Percentiles rank a stretch among this genome's conserved stretches.
Evolutionary conservation across 2,888 invertebrate genomes (phyloP).

Genomic region (Drosophila yooni): DNA sequence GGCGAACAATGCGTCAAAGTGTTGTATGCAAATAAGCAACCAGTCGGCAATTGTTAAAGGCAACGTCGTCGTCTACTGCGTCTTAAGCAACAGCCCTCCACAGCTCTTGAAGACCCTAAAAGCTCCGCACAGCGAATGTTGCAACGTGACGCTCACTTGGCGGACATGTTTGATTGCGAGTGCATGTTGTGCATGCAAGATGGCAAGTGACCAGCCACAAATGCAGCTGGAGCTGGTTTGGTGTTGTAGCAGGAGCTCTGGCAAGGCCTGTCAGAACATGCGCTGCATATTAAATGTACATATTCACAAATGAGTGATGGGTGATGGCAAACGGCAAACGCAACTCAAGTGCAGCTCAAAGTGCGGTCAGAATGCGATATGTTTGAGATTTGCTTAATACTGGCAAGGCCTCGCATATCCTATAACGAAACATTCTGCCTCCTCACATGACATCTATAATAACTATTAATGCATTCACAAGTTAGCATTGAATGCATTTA

Average conservation of each 20-base stretch:
- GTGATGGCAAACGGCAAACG: constrained; percentile 7
- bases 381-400: constrained; percentile 35
- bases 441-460: not conserved
- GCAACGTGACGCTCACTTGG: constrained; percentile 50
- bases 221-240: constrained; percentile 14
- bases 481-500: not conserved
- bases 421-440: constrained; percentile 17
- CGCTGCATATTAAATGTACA: constrained; percentile 64
- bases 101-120: not conserved
- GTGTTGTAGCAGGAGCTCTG: constrained; percentile 16
- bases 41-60: constrained; percentile 7
- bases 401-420: constrained; percentile 6
- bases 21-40: constrained; percentile 67
- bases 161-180: constrained; percentile 74
- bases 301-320: constrained; percentile 37
- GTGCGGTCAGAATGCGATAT: constrained; percentile 47
- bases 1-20: constrained; percentile 69
- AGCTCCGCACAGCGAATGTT: constrained; percentile 23
- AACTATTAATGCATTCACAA: not conserved
- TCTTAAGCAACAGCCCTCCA: constrained; percentile 24
- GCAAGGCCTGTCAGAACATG: constrained; percentile 64
- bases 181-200: constrained; percentile 71
- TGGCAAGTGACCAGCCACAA: constrained; percentile 49
- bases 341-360: constrained; percentile 38
- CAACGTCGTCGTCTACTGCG: constrained; percentile 5